Conservation (phyloP, 2,888 invertebrate genomes). For the Clitarchus hookeri region DNA sequence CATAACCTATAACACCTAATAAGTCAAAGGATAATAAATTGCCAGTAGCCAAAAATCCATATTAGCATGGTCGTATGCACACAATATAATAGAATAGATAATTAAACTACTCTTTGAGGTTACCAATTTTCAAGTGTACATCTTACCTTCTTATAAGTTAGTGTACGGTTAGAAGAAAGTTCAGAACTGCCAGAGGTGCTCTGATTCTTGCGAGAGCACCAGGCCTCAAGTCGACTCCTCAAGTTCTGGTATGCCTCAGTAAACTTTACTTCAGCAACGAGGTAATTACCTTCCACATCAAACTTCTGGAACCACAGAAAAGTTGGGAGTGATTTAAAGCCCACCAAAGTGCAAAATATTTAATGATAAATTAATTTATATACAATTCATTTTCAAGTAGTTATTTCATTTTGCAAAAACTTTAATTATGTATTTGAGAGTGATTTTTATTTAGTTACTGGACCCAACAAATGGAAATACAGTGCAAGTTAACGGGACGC, state of each 20-base stretch:
- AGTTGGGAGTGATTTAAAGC: not conserved
- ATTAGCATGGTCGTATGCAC: not conserved
- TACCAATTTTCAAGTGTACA: not conserved
- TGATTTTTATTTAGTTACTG: too few relatives aligned
- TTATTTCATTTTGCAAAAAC: too few relatives aligned
- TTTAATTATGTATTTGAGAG: too few relatives aligned
- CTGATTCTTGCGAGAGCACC: not conserved
- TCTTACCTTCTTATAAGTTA: not conserved
- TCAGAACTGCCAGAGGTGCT: not conserved
- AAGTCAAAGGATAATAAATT: too few relatives aligned
- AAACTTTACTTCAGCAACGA: constrained; percentile 71
- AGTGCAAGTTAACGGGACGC: too few relatives aligned
- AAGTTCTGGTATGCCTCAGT: constrained; percentile 58
- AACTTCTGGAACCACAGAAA: constrained; percentile 64
- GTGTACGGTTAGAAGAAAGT: not conserved
- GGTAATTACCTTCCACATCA: constrained; percentile 65
- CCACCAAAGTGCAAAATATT: too few relatives aligned
- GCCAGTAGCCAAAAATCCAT: too few relatives aligned
- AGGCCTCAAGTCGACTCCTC: not conserved
- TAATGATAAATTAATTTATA: too few relatives aligned
- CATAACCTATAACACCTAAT: too few relatives aligned
- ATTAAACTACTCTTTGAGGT: too few relatives aligned
- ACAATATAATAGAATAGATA: not conserved
- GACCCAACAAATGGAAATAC: too few relatives aligned
- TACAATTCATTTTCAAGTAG: too few relatives aligned